A percentile compares a stretch with the other conserved stretches of the same genome.
phyloP scores from a whole-genome alignment of 2,888 invertebrate genomes.

The Sphaeridia pumilis region DNA sequence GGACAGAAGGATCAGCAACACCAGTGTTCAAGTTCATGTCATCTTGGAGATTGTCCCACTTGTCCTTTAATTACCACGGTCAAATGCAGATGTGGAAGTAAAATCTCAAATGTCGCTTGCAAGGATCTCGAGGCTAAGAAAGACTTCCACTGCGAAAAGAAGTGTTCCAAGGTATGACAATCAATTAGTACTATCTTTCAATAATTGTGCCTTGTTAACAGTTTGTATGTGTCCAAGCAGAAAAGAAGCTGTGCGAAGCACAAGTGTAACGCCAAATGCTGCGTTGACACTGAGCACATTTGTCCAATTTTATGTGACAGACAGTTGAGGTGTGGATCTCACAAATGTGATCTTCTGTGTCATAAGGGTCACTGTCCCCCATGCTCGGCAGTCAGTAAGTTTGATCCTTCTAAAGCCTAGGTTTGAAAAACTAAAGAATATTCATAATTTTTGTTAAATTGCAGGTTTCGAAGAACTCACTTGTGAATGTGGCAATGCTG shows the following conservation, averaged over 20 bases:
- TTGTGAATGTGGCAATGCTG: conserved; percentile 80
- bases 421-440: too few relatives aligned
- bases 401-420: too few relatives aligned
- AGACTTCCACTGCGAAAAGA: conserved; percentile 72
- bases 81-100: conserved; percentile 73
- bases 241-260: conserved; percentile 75
- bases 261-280: conserved; percentile 74
- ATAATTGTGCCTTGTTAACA: conserved; percentile 24
- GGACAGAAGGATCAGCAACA: conserved; percentile 56
- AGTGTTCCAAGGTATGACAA: conserved; percentile 70
- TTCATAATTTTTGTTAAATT: neutral
- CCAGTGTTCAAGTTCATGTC: conserved; percentile 54
- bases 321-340: conserved; percentile 71
- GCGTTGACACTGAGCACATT: conserved; percentile 71
- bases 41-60: conserved; percentile 62
- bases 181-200: too few relatives aligned
- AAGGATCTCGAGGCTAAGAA: conserved; percentile 56
- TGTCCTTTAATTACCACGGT: conserved; percentile 64
- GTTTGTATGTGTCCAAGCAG: conserved; percentile 39
- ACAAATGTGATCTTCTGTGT: conserved; percentile 77
- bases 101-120: conserved; percentile 69
- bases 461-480: conserved; percentile 68
- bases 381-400: conserved; percentile 63
- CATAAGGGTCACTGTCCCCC: conserved; percentile 74
- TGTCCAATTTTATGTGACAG: conserved; percentile 74